Evolutionary conservation across 2,797 vertebrate species (phyloP), one percentile per base, ranked within the genome.

Genomic region (Urophycis tenuis): DNA sequence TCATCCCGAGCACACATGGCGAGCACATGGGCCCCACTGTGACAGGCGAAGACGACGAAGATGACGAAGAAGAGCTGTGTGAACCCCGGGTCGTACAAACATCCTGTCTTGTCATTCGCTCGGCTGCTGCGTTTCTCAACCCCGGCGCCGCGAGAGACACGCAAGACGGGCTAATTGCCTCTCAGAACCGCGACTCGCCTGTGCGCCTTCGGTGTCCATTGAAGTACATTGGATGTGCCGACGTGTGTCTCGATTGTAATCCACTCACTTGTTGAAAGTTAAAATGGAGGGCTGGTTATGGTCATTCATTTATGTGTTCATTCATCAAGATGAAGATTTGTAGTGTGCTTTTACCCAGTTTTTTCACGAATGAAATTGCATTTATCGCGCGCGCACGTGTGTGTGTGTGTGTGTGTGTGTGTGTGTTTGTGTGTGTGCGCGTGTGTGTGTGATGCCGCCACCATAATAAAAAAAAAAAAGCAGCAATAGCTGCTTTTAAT

Each of bases 1-100:
- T 67, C 22, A 36, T 75, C 77, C 78, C 73, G 41, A 70, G 75
- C 78, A 80, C 87, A 83, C 78, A 79, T 82, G 78, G 79, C 0
- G 74, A 33, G 76, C 84, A 88, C 74, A 80, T 85, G 78, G 36
- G 34, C 11, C n/a, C n/a, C 77, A 76, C 39, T 45, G 34, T 7
- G 81, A 77, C 39, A 77, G 12, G 32, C 33, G 67, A 35, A 2
- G 14, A 25, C n/a, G n/a, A n/a, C n/a, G 10, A 25, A 60, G 53
- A n/a, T n/a, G n/a, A n/a, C n/a, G n/a, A n/a, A n/a, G 9, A 60
- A 34, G 5, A 45, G 14, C 73, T 75, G 32, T 73, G 72, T 73
- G 4, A 15, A 0, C 30, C 39, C 8, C 1, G 1, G 2, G 30
- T 53, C 17, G 39, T 14, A 19, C 15, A 77, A 75, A 82, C 74